Evolutionary conservation across 2,113 vertebrate species (phyloP).

Genomic region (Lasiurus borealis): DNA sequence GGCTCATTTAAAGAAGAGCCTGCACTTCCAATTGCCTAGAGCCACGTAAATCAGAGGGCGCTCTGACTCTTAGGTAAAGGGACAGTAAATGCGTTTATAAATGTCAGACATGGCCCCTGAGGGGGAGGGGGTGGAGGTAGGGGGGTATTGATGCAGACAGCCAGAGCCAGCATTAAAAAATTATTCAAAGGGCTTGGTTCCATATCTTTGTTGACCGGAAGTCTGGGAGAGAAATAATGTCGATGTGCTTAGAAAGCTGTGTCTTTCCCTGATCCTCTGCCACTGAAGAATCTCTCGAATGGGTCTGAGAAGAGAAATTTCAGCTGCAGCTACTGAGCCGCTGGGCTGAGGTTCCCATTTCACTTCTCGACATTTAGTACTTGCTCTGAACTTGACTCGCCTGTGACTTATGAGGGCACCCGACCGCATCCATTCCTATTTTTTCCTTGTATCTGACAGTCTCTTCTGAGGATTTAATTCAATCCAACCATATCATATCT

Average conservation of each 20-base stretch:
- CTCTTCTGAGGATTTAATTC: conserved; percentile 21
- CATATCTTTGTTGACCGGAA: conserved; percentile 66
- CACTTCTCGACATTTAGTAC: neutral
- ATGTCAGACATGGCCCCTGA: conserved; percentile 65
- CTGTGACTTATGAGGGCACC: conserved; percentile 5
- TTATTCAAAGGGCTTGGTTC: conserved; percentile 75
- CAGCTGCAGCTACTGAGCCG: neutral
- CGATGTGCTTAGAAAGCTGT: conserved; percentile 65
- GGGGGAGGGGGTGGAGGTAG: neutral
- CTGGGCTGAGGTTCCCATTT: neutral
- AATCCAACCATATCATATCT: neutral
- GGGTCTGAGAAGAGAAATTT: neutral
- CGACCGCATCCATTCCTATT: neutral
- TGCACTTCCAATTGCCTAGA: conserved; percentile 64
- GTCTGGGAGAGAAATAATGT: conserved; percentile 56
- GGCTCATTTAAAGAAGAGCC: conserved; percentile 70
- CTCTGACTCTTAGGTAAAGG: conserved; percentile 40
- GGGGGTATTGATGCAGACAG: conserved; percentile 70
- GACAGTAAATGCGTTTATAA: conserved; percentile 76
- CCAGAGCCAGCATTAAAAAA: conserved; percentile 70
- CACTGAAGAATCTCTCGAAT: conserved; percentile 45
- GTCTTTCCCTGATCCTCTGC: neutral
- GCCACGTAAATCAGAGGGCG: conserved; percentile 71
- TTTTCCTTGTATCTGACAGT: conserved; percentile 17
- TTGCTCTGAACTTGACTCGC: neutral